Conservation (phyloP, 2,888 invertebrate genomes). For the Melitaea athalia region DNA sequence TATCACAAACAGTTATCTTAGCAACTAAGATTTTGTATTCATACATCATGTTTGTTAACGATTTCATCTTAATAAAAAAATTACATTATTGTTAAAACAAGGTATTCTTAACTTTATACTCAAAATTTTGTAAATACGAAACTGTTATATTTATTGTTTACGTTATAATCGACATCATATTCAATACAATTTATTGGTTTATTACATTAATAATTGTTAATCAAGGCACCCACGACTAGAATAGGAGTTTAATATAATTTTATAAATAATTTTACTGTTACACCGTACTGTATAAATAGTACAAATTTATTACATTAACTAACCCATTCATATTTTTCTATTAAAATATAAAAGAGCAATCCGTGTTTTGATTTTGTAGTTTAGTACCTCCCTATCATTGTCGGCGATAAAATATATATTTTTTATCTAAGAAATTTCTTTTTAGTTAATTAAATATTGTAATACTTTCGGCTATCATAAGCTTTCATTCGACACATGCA, state of each 20-base stretch:
- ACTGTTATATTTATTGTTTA: constrained; percentile 32
- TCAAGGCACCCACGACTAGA: constrained; percentile 36
- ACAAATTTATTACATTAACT: constrained; percentile 61
- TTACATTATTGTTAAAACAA: constrained; percentile 26
- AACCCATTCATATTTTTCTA: constrained; percentile 71
- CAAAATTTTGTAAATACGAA: constrained; percentile 38
- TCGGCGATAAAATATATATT: constrained; percentile 19
- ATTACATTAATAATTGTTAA: constrained; percentile 35
- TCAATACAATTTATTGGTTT: constrained; percentile 32
- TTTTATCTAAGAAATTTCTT: constrained; percentile 7
- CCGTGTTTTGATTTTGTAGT: constrained; percentile 81
- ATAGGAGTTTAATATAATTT: constrained; percentile 30
- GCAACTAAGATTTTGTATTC: constrained; percentile 20
- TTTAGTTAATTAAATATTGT: background rate
- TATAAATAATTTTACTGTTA: constrained; percentile 35
- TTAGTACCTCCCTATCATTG: constrained; percentile 69
- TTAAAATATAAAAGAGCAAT: constrained; percentile 79
- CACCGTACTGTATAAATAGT: constrained; percentile 44
- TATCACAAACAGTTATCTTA: constrained; percentile 19
- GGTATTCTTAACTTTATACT: constrained; percentile 10
- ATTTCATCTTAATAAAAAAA: constrained; percentile 14
- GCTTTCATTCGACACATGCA: constrained; percentile 58
- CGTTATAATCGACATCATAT: constrained; percentile 29
- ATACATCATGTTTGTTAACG: constrained; percentile 27
- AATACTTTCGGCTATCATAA: constrained; percentile 45